These are phyloP conservation scores for Nyctalus aviator DNA, from an alignment of 2,797 vertebrate species.

Conservation along the genomic window DNA sequence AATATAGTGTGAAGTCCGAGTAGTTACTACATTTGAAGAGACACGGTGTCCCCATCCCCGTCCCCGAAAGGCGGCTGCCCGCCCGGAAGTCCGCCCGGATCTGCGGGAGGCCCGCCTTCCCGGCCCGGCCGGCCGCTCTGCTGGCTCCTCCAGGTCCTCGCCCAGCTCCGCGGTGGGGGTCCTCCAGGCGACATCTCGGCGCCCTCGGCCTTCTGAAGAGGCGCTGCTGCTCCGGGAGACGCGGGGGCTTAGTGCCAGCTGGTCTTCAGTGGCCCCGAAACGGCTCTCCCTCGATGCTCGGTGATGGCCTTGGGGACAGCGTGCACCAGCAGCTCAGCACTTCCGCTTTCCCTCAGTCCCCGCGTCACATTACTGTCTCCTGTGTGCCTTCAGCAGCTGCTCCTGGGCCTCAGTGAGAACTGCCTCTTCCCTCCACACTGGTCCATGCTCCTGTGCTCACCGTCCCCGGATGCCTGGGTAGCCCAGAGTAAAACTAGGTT, in stretches of 20 bases:
- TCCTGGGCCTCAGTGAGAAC: slow-evolving; percentile 83
- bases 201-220: not conserved
- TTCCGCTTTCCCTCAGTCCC: slow-evolving; percentile 21
- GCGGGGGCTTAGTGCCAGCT: slow-evolving; percentile 4
- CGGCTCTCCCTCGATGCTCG: not conserved
- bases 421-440: slow-evolving; percentile 83
- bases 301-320: not conserved
- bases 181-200: not conserved
- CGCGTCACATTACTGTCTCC: not conserved
- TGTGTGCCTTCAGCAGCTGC: slow-evolving; percentile 74
- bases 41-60: slow-evolving; percentile 10
- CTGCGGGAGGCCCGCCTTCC: not conserved
- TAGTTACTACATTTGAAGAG: not conserved
- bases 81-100: slow-evolving; percentile 53
- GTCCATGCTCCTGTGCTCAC: too few species aligned
- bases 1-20: slow-evolving; percentile 29
- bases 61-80: slow-evolving; percentile 67
- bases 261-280: not conserved
- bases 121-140: not conserved
- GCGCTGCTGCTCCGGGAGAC: not conserved
- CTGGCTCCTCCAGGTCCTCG: not conserved
- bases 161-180: not conserved
- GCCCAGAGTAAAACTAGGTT: too few species aligned
- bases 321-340: slow-evolving; percentile 67
- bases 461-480: too few species aligned